Base-by-base conservation (phyloP, 2,888 invertebrate species). In the Flexamia atlantica region DNA sequence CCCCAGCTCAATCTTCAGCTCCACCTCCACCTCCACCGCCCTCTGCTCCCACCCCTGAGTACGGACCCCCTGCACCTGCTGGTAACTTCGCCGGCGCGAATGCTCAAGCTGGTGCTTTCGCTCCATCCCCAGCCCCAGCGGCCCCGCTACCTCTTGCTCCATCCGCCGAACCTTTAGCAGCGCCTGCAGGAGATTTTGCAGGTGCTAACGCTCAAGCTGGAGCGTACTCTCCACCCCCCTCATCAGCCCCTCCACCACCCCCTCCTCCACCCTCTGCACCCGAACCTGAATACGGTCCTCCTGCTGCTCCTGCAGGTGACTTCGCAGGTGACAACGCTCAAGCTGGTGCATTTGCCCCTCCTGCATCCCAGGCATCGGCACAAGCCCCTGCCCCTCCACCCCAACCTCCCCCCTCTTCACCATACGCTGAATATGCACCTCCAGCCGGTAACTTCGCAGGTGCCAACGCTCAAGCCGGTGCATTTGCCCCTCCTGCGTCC, bases 41-140 rank as follows among this genome's bases (percentile, higher is more conserved):
- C 4, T 17, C 4, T 10, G 50, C 50, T 36, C n/a, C n/a, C n/a
- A n/a, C n/a, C n/a, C n/a, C n/a, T n/a, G 40, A 40, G 40, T 40
- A n/a, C n/a, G n/a, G n/a, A n/a, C n/a, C n/a, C n/a, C n/a, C n/a
- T n/a, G n/a, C n/a, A n/a, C n/a, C 32, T 5, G 70, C 70, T 36
- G 72, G 72, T 72, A 72, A 72, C 23, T 36, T 40, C 7, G 72
- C 72, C 10, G 72, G 72, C 20, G 72, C 72, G 20, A 7, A 72
- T 7, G 40, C 42, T 64, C 28, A 28, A 28, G 64, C 30, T 28
- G 64, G 64, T 28, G 28, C 9, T 2, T 64, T 28, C n/a, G 64
- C 64, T 30, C 50, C 53, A 28, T 30, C 80, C 9, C 72, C 72
- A 40, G 40, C 72, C 2, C 20, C 40, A 5, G 40, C 32, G 40